Base-by-base conservation (phyloP, 1,140 invertebrate species). In the Micrasema longulum region DNA sequence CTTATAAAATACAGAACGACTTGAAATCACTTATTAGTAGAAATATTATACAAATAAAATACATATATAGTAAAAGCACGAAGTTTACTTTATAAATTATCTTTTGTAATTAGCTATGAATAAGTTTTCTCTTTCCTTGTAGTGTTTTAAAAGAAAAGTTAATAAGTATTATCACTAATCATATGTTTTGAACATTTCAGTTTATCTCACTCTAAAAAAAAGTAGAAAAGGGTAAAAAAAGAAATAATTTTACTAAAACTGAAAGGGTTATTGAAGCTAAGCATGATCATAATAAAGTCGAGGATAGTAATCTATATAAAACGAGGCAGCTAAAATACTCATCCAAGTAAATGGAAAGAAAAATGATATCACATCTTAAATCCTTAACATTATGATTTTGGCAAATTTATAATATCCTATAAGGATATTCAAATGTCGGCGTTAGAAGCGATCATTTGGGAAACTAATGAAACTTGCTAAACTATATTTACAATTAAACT, bases 361-460 rank as follows among this genome's bases (percentile, higher is more conserved):
- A 60, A 60, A 60, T 60, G 35, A 60, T 60, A 60, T 60, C 55
- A 60, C 55, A 60, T 60, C 52, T 55, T 43, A 60, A 38, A 41
- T 60, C 20, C 55, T 60, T 60, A 60, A 60, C 36, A 60, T 60
- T 60, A 60, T 60, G 55, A 60, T 60, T 60, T 60, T 60, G 55
- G 55, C 55, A 60, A 60, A 60, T 60, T 60, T 60, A 60, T 60
- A 60, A 60, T 18, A 41, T 60, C 55, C 55, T 60, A 60, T 2
- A 35, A 41, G 52, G 52, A 55, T 35, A 55, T 31, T 47, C 16
- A 60, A 60, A 41, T 60, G 55, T 60, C 55, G 41, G 55, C 55
- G 18, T 41, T 9, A 41, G n/a, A 57, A 60, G 55, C 35, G 23
- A 60, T 20, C 55, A 60, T 60, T 38, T 41, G 16, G 35, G 14